Evolutionary conservation across 2,797 vertebrate species (phyloP).

Genomic region (Enteromius fasciolatus): DNA sequence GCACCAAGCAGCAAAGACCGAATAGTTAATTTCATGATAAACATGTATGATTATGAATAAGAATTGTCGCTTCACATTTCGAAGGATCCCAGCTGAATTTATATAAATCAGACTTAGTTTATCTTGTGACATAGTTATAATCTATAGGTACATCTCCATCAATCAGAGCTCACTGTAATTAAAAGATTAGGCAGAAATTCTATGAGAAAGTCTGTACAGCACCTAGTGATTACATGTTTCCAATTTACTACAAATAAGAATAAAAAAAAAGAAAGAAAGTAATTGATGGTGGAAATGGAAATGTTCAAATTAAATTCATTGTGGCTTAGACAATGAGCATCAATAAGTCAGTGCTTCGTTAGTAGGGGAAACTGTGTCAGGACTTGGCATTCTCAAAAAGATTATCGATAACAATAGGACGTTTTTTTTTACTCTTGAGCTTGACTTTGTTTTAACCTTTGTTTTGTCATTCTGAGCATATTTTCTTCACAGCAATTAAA

Average conservation of each 20-base stretch:
- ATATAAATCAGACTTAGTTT: too few species aligned
- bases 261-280: background rate
- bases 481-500: slow-evolving; percentile 1
- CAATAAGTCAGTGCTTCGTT: background rate
- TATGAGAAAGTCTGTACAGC: background rate
- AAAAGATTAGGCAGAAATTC: background rate
- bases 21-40: background rate
- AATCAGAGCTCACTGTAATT: background rate
- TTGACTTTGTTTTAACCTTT: background rate
- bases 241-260: background rate
- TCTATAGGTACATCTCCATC: background rate
- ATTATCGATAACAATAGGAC: background rate
- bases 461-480: background rate
- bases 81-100: background rate
- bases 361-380: background rate
- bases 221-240: background rate
- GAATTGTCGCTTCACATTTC: background rate
- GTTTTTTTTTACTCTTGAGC: background rate
- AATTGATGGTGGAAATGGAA: background rate
- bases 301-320: background rate
- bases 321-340: background rate
- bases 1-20: background rate
- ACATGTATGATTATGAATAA: background rate
- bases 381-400: background rate
- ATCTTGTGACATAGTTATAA: too few species aligned